Evolutionary conservation across 2,113 vertebrate species (phyloP).

Genomic region (Pseudorasbora parva): DNA sequence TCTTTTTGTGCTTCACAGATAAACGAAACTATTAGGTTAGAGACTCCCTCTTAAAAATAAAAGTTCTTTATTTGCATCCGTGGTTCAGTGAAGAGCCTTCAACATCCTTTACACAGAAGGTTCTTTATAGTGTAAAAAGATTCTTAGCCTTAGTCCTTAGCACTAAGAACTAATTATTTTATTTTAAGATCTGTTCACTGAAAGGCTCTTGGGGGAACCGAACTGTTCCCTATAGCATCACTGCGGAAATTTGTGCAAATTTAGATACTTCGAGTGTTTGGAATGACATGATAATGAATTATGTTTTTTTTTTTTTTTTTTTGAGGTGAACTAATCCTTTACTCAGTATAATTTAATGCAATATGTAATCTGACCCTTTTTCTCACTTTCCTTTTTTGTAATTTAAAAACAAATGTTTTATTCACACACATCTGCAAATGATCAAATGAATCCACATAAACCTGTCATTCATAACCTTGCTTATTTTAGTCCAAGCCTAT

Average conservation of each 20-base stretch:
- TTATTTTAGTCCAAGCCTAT: background rate
- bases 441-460: slow-evolving; percentile 7
- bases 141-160: no score
- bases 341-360: background rate
- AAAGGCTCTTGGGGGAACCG: no score
- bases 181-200: no score
- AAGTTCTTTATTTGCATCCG: no score
- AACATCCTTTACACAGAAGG: no score
- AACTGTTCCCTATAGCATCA: no score
- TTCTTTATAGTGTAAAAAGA: no score
- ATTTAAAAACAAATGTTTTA: background rate
- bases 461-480: background rate
- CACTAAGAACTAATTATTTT: no score
- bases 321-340: background rate
- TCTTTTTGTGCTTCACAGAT: background rate
- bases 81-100: no score
- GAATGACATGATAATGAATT: background rate
- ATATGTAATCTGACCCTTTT: background rate
- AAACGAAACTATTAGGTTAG: background rate
- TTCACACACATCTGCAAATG: background rate
- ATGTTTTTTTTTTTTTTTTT: no score
- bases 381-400: background rate
- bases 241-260: no score
- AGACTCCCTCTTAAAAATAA: background rate
- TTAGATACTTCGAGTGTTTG: background rate